A percentile compares a stretch with the other conserved stretches of the same genome.
These are phyloP conservation scores for Cecidostiba fungosa DNA, from an alignment of 2,888 invertebrate species.

Conservation along the genomic window DNA sequence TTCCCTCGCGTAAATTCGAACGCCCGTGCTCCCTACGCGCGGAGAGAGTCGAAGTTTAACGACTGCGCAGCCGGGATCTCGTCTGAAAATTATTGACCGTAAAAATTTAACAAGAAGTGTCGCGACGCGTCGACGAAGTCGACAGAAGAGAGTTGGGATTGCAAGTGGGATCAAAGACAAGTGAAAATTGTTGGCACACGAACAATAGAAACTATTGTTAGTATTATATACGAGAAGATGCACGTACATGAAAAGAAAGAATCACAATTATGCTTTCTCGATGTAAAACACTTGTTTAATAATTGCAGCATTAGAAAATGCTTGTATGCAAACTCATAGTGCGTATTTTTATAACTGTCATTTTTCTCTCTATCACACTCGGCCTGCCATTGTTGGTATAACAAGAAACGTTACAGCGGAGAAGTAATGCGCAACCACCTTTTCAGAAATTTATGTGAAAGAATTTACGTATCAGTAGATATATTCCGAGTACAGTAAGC, in stretches of 20 bases:
- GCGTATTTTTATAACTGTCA: not conserved
- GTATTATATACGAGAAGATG: too few relatives aligned
- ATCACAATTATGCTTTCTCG: not conserved
- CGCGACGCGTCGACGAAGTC: not conserved
- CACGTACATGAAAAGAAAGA: not conserved
- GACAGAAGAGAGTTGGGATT: not conserved
- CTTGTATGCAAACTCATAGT: not conserved
- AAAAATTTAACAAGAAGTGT: slow-evolving; percentile 73
- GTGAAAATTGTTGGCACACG: slow-evolving; percentile 8
- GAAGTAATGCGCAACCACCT: not conserved
- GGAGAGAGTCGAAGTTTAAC: not conserved
- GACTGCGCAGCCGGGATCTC: not conserved
- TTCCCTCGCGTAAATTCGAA: not conserved
- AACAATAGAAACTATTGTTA: slow-evolving; percentile 11
- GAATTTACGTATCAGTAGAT: too few relatives aligned
- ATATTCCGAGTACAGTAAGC: too few relatives aligned
- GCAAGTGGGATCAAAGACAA: not conserved
- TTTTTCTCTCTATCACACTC: not conserved
- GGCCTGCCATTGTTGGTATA: too few relatives aligned
- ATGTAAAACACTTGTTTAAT: not conserved
- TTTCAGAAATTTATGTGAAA: not conserved
- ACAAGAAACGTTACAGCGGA: not conserved
- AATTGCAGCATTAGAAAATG: not conserved
- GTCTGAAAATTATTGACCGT: slow-evolving; percentile 65
- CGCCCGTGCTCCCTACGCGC: too few relatives aligned